A percentile compares a stretch with the other conserved stretches of the same genome.
phyloP scores from a whole-genome alignment of 2,888 invertebrate species.

The Ferrisia virgata region DNA sequence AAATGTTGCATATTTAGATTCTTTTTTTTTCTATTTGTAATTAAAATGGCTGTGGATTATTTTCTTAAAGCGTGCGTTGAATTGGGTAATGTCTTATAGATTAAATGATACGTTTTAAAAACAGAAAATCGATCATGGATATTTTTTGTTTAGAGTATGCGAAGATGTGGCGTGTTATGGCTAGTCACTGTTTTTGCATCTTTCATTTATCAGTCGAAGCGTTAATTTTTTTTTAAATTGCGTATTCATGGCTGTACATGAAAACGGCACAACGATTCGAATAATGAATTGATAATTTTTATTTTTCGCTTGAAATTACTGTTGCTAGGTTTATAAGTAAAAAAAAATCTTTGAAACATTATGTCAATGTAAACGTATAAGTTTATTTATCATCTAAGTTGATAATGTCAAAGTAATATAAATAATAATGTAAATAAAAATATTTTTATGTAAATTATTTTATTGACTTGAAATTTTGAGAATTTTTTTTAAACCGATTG shows the following conservation, averaged over 20 bases:
- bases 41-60: slow-evolving; percentile 44
- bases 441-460: slow-evolving; percentile 27
- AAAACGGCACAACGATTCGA: slow-evolving; percentile 3
- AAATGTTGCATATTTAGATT: slow-evolving; percentile 17
- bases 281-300: not conserved
- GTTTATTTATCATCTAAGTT: not conserved
- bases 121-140: not conserved
- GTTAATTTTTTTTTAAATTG: not conserved
- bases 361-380: slow-evolving; percentile 12
- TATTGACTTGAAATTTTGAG: not conserved
- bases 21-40: slow-evolving; percentile 31
- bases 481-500: no score
- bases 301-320: slow-evolving; percentile 6
- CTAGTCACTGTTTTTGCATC: slow-evolving; percentile 22
- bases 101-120: not conserved
- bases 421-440: slow-evolving; percentile 23
- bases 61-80: slow-evolving; percentile 29
- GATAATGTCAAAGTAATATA: not conserved
- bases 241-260: not conserved
- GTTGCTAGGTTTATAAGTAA: slow-evolving; percentile 19
- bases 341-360: not conserved
- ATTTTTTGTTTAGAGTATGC: not conserved
- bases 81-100: slow-evolving; percentile 31
- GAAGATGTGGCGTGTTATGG: not conserved
- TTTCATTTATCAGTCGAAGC: slow-evolving; percentile 12